Evolutionary conservation across 2,888 invertebrate species (phyloP), one percentile per base, ranked within the genome.

Genomic region (Ceramica pisi): DNA sequence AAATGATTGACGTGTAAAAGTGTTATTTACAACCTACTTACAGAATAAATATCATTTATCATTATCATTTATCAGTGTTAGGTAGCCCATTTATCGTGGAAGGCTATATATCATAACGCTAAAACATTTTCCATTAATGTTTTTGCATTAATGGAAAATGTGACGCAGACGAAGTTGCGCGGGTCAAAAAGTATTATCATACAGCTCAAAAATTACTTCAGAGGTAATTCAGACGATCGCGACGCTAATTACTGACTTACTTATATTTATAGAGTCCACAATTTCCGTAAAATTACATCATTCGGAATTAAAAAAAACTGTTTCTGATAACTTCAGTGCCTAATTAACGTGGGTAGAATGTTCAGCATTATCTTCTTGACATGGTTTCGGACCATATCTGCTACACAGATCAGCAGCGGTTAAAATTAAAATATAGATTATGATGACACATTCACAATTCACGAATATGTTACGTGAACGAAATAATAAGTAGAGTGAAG

Each of bases 251-350:
- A 56, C 12, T 35, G n/a, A 23, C 16, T 41, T 41, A 23, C 16
- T 41, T 41, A 23, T 23, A 14, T 31, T 23, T 21, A 26, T 16
- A 56, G 31, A 56, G 14, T n/a, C 0, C 46, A 23, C 21, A 61
- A 44, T 61, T 41, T 61, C 60, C 38, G 46, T 19, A 9, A 59
- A 62, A 62, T 81, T 81, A 56, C 76, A 62, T 76, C 76, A 76
- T 75, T 51, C 9, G 21, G 10, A 48, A 44, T 35, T 26, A 4
- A 59, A 26, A 19, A 46, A 53, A 63, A 50, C 3, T 19, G 5
- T 35, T 41, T 9, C 6, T 31, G 81, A 66, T 76, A 65, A 61
- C 44, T 56, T 31, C 2, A 44, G 14, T 14, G 26, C 4, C 14
- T 19, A 55, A 44, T 60, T 31, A 48, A 48, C 38, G 35, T 44